Conservation (phyloP, 2,888 invertebrate species). For the Tachina grossa region DNA sequence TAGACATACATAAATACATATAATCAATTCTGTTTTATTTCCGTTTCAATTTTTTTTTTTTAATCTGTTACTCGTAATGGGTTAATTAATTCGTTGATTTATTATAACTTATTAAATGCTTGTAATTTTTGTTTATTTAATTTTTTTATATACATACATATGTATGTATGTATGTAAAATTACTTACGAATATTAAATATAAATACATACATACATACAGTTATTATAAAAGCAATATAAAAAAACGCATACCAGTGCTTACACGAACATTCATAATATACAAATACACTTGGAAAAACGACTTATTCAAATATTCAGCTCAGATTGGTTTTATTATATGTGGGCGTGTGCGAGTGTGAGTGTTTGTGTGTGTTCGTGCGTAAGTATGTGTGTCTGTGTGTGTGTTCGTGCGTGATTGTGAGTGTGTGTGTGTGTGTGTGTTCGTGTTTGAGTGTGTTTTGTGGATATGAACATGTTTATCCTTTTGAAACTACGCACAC, state of each 20-base stretch:
- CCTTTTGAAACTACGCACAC: background rate
- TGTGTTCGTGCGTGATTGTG: too few relatives aligned
- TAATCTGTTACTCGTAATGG: conserved; percentile 22
- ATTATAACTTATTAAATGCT: conserved; percentile 66
- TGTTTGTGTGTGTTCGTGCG: background rate
- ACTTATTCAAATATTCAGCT: conserved; percentile 20
- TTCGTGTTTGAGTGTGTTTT: background rate
- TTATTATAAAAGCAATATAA: conserved; percentile 45
- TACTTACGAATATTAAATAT: conserved; percentile 50
- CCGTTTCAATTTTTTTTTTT: conserved; percentile 18
- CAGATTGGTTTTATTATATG: background rate
- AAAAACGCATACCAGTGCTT: conserved; percentile 30
- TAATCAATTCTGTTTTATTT: conserved; percentile 13
- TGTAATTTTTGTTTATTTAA: conserved; percentile 47
- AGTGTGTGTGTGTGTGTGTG: background rate
- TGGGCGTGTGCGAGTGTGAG: background rate
- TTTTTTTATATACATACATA: background rate
- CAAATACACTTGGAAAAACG: conserved; percentile 31
- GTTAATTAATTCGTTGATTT: conserved; percentile 56
- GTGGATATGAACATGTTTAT: background rate
- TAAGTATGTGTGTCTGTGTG: conserved; percentile 12
- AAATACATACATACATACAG: conserved; percentile 31
- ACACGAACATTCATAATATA: conserved; percentile 1
- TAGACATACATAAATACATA: background rate
- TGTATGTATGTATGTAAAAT: background rate